These are phyloP conservation scores for Agriopis aurantiaria DNA, from an alignment of 2,888 invertebrate genomes.

Conservation along the genomic window DNA sequence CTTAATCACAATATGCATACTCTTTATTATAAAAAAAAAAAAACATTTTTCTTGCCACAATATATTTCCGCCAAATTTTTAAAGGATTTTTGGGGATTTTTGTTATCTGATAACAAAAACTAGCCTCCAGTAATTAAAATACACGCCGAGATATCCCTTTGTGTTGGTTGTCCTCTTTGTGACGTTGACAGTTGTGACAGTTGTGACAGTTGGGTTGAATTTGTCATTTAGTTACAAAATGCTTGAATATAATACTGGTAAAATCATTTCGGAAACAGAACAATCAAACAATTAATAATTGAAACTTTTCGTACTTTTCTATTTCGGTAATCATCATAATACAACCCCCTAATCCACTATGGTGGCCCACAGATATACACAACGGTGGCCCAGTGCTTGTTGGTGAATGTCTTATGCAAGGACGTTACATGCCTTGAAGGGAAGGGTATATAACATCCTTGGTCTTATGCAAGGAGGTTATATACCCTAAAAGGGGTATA, in stretches of 20 bases:
- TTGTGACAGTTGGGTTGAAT: slow-evolving; percentile 12
- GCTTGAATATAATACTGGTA: too few species aligned
- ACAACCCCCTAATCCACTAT: too few species aligned
- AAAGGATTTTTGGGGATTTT: not conserved
- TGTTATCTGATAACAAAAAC: slow-evolving; percentile 7
- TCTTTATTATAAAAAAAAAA: too few species aligned
- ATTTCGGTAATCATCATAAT: not conserved
- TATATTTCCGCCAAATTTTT: not conserved
- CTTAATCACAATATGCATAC: too few species aligned
- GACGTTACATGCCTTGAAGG: too few species aligned
- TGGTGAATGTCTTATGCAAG: too few species aligned
- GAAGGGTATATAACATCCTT: too few species aligned
- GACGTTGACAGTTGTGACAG: slow-evolving; percentile 21
- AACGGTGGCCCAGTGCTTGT: too few species aligned
- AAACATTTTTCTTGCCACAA: not conserved
- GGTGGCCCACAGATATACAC: too few species aligned
- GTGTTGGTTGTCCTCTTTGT: slow-evolving; percentile 26
- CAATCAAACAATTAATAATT: not conserved
- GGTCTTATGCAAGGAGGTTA: too few species aligned
- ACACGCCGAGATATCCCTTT: slow-evolving; percentile 25
- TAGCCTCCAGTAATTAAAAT: slow-evolving; percentile 25
- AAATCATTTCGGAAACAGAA: not conserved
- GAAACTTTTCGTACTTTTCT: not conserved
- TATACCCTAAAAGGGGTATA: too few species aligned
- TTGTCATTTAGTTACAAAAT: slow-evolving; percentile 5